phyloP scores from a whole-genome alignment of 1,140 invertebrate genomes.

The Anastrepha ludens region DNA sequence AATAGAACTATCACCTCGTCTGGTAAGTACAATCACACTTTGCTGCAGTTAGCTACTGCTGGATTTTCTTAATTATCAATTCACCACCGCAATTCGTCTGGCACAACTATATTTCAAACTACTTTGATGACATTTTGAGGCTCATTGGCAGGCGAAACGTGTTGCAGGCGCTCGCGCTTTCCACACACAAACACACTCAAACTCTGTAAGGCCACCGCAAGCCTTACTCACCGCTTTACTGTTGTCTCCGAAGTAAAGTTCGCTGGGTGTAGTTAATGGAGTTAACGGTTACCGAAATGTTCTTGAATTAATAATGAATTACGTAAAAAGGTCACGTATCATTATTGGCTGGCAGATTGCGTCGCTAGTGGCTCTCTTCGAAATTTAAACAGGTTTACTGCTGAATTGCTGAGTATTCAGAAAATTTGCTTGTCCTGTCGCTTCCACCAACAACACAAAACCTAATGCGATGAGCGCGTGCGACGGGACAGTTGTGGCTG shows the following conservation, averaged over 20 bases:
- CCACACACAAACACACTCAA: neutral
- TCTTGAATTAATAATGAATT: constrained; percentile 57
- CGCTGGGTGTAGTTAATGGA: neutral
- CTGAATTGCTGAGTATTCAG: constrained; percentile 6
- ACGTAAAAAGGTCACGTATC: constrained; percentile 57
- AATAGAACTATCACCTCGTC: neutral
- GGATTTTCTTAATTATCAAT: constrained; percentile 38
- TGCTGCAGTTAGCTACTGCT: constrained; percentile 4
- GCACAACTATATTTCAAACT: constrained; percentile 15
- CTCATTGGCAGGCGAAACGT: neutral
- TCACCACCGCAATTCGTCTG: constrained; percentile 48
- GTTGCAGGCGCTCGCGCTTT: neutral
- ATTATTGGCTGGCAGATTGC: constrained; percentile 38
- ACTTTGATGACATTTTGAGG: neutral
- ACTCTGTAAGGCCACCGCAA: neutral
- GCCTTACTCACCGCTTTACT: neutral
- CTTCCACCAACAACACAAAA: no score
- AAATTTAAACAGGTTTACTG: constrained; percentile 15
- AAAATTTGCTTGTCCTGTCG: neutral
- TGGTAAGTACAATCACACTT: neutral
- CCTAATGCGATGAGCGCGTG: neutral
- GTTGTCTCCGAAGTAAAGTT: neutral
- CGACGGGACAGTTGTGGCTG: neutral
- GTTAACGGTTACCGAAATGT: constrained; percentile 10
- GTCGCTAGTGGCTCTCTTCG: neutral